phyloP scores from a whole-genome alignment of 1,140 invertebrate species.

The Coelopa frigida region DNA sequence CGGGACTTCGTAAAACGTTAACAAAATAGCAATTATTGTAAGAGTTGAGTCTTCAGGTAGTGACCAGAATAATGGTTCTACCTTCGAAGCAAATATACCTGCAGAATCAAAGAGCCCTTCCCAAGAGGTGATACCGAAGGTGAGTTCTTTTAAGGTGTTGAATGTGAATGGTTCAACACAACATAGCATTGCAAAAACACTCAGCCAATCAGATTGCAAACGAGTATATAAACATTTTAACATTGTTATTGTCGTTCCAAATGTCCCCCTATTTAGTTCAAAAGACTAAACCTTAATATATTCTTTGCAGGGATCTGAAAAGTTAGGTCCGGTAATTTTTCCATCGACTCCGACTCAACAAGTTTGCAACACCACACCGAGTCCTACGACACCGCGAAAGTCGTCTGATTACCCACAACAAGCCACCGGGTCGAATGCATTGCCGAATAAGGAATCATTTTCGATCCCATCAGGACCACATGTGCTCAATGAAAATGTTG shows the following conservation, averaged over 20 bases:
- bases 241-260: not conserved
- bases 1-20: conserved; percentile 11
- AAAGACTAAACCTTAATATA: not conserved
- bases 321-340: conserved; percentile 63
- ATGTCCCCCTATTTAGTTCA: not conserved
- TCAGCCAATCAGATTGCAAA: not conserved
- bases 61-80: conserved; percentile 22
- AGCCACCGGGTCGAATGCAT: conserved; percentile 19
- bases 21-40: conserved; percentile 29
- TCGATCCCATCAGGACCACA: no score
- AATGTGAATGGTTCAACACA: no score
- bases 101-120: conserved; percentile 3
- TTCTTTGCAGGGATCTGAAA: conserved; percentile 57
- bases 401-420: conserved; percentile 32
- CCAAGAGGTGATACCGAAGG: conserved; percentile 5
- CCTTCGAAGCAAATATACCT: conserved; percentile 17
- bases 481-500: no score
- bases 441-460: not conserved
- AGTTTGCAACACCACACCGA: conserved; percentile 39
- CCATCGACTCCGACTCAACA: conserved; percentile 56
- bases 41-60: conserved; percentile 22
- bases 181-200: not conserved
- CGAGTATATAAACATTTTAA: not conserved
- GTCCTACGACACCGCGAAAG: conserved; percentile 26
- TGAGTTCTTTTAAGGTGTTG: not conserved